Base-by-base conservation (phyloP, 2,888 invertebrate species). In the Argyresthia goedartella region DNA sequence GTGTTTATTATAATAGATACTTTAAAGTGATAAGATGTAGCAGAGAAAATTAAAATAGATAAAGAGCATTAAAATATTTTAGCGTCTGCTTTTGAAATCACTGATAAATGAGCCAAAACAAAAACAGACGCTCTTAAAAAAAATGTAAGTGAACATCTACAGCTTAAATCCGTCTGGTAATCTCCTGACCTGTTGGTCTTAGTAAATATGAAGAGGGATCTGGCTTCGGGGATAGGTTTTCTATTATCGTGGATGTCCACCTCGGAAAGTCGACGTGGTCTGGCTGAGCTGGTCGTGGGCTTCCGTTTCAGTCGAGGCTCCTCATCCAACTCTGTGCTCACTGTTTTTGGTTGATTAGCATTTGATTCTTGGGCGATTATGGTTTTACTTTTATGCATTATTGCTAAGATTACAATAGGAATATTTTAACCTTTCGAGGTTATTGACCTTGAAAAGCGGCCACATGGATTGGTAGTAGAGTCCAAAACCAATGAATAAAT, bases 191-290 rank as follows among this genome's bases (percentile, higher is more conserved):
- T 95, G 93, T 97, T 98, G 66, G 91, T 94, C 86, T 92, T 91
- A 75, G 94, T 92, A 90, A 98, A 95, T 86, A 97, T 91, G 91
- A 97, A 98, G 89, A 98, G 92, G 67, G 97, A 94, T 76, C 93
- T 92, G 69, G 93, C 95, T 76, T 92, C 92, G 62, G 98, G 97
- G 71, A 98, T 95, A 65, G 96, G 95, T 85, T 95, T 95, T 87
- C 92, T 91, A 85, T 92, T 92, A 87, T 92, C 93, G 81, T 91
- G 90, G 73, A 93, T 91, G 88, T 93, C 93, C 72, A 95, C 89
- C 81, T 95, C 95, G 57, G 96, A 96, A 81, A 96, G 89, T 58
- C 96, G 90, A 60, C 95, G 89, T 60, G 96, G 96, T 64, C 95
- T 89, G 65, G 95, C 95, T 60, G 93, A 89, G 47, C 90, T 88